Percentiles rank a stretch among this genome's conserved stretches.
These are phyloP conservation scores for Atherinomorus stipes DNA, from an alignment of 2,113 vertebrate genomes.

Conservation along the genomic window DNA sequence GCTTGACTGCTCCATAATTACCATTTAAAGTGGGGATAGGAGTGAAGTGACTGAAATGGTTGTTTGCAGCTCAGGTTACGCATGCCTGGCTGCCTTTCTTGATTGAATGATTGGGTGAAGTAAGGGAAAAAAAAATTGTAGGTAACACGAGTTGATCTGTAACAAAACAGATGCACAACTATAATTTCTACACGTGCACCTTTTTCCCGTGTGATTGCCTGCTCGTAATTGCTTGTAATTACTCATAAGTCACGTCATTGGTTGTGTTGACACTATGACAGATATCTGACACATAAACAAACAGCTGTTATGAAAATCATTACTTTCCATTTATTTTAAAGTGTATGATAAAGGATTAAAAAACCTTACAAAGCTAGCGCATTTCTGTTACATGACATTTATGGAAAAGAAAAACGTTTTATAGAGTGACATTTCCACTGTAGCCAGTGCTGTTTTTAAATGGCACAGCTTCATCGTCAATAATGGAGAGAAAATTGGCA, in stretches of 20 bases:
- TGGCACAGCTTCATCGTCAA: slow-evolving; percentile 30
- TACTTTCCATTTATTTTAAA: slow-evolving; percentile 69
- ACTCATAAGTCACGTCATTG: not conserved
- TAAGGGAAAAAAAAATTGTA: slow-evolving; percentile 4
- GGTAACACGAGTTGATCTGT: slow-evolving; percentile 15
- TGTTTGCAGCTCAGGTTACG: slow-evolving; percentile 63
- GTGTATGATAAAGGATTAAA: slow-evolving; percentile 34
- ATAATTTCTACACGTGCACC: slow-evolving; percentile 8
- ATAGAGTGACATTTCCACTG: slow-evolving; percentile 12
- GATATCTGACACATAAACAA: not conserved
- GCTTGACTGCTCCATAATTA: slow-evolving; percentile 74
- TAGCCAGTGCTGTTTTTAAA: slow-evolving; percentile 16
- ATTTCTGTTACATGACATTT: slow-evolving; percentile 35
- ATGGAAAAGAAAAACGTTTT: slow-evolving; percentile 5
- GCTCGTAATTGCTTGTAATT: not conserved
- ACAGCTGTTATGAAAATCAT: slow-evolving; percentile 36
- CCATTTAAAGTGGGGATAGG: slow-evolving; percentile 68
- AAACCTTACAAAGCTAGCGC: slow-evolving; percentile 40
- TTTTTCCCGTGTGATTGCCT: not conserved
- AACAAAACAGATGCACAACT: slow-evolving; percentile 7
- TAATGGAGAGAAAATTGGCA: slow-evolving; percentile 28
- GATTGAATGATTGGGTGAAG: slow-evolving; percentile 64
- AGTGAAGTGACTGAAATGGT: slow-evolving; percentile 57
- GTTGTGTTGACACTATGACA: not conserved
- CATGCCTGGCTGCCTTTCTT: slow-evolving; percentile 34